Conservation (phyloP, 2,797 vertebrate genomes). For the Clarias pachynema region DNA sequence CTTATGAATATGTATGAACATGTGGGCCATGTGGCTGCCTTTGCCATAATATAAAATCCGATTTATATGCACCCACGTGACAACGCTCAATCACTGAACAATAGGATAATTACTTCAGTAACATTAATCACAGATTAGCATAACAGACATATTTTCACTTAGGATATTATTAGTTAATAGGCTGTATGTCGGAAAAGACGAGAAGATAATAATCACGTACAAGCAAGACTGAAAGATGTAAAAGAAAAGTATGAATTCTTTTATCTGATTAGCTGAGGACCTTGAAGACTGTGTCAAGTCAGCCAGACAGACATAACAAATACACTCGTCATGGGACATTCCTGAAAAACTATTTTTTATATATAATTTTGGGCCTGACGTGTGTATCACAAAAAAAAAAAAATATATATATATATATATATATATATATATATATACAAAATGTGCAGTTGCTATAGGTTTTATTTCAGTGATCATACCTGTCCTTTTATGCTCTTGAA, state of each 20-base stretch:
- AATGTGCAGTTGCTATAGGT: neutral
- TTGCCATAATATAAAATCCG: neutral
- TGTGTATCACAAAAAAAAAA: neutral
- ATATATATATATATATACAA: neutral
- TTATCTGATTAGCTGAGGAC: neutral
- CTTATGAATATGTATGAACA: slow-evolving; percentile 31
- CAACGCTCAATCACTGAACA: slow-evolving; percentile 9
- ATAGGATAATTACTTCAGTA: slow-evolving; percentile 15
- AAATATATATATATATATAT: too few species aligned
- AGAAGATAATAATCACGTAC: neutral
- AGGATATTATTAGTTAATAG: neutral
- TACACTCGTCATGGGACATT: neutral
- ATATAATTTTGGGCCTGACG: too few species aligned
- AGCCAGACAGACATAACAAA: neutral
- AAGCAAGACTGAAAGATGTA: neutral
- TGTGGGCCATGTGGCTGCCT: slow-evolving; percentile 1
- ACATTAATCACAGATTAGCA: slow-evolving; percentile 16
- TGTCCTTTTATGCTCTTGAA: neutral
- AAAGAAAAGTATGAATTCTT: neutral
- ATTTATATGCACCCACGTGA: slow-evolving; percentile 3
- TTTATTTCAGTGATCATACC: neutral
- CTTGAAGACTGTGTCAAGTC: slow-evolving; percentile 3
- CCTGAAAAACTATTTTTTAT: neutral
- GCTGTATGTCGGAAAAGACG: neutral
- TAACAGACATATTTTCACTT: neutral